Evolutionary conservation across 1,140 invertebrate species (phyloP), one percentile per base, ranked within the genome.

Genomic region (Hirudo medicinalis): DNA sequence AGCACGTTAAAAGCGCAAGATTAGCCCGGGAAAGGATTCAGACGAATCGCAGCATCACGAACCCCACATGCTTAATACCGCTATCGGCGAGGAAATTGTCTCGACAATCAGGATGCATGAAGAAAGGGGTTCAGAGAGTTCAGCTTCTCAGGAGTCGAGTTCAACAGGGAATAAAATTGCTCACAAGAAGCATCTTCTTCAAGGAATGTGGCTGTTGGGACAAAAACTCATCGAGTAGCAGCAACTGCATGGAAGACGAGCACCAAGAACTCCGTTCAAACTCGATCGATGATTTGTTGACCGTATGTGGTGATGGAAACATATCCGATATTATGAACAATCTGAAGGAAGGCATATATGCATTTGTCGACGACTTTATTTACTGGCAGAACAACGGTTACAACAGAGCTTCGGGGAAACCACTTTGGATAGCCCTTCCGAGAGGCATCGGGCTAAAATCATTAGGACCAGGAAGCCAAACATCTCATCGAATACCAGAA

Each of bases 301-400:
- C 29, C 0, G 43, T 67, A 3, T 15, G 67, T 72, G 69, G 73
- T 13, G 79, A 79, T 60, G 71, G 75, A 49, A 77, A 78, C 36
- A 79, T 81, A 54, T 80, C 80, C 69, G 72, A 78, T 4, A 73
- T 76, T 67, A 68, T 80, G 32, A 77, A 72, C 11, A 67, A 73
- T 19, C 74, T 72, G 15, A 70, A 70, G 67, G 43, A 49, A 17
- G 80, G 80, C 15, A 78, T 81, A 43, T 73, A 71, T 9, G 80
- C 75, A 11, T 80, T 76, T 72, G 75, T 76, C 53, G 80, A 81
- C 71, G 79, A 81, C 71, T 80, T 81, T 70, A 36, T 29, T 22
- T 75, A 76, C 67, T 81, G 80, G 80, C 78, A 79, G 57, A 74
- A 74, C 17, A 72, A 80, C 71, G 70, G 72, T 15, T 81, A 79